These are phyloP conservation scores for Colinus virginianus DNA, from an alignment of 2,113 vertebrate genomes.

Conservation along the genomic window DNA sequence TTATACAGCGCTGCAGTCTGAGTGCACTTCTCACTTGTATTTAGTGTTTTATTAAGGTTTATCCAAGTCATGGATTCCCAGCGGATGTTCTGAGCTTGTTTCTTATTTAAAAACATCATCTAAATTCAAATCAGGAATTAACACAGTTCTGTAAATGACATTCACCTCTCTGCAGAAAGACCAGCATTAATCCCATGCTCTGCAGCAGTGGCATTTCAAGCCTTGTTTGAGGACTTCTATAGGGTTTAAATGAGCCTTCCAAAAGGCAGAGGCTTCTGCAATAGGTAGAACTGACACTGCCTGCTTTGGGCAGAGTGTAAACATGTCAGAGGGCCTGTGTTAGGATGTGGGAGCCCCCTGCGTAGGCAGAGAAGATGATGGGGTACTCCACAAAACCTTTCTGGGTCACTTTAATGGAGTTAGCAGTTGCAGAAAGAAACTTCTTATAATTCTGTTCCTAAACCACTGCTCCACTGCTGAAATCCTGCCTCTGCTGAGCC, in stretches of 20 bases:
- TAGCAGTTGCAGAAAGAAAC: not conserved
- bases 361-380: not conserved
- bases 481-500: not conserved
- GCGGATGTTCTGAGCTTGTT: conserved; percentile 39
- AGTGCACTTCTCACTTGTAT: not conserved
- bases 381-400: not conserved
- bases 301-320: not conserved
- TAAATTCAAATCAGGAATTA: conserved; percentile 71
- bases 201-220: not conserved
- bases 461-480: not conserved
- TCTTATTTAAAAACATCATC: conserved; percentile 62
- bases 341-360: rapidly evolving
- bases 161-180: conserved; percentile 49
- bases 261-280: not conserved
- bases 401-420: not conserved
- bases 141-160: conserved; percentile 52
- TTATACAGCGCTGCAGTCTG: not conserved
- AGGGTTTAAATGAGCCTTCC: conserved; percentile 2
- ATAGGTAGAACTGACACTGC: not conserved
- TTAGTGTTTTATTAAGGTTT: conserved; percentile 41
- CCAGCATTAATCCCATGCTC: conserved; percentile 31
- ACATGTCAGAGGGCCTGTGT: not conserved
- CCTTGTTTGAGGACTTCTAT: conserved; percentile 22
- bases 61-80: conserved; percentile 55
- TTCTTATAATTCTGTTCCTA: not conserved